Percentiles rank a stretch among this genome's conserved stretches.
Evolutionary conservation across 2,113 vertebrate species (phyloP).

Genomic region (Pungitius pungitius): DNA sequence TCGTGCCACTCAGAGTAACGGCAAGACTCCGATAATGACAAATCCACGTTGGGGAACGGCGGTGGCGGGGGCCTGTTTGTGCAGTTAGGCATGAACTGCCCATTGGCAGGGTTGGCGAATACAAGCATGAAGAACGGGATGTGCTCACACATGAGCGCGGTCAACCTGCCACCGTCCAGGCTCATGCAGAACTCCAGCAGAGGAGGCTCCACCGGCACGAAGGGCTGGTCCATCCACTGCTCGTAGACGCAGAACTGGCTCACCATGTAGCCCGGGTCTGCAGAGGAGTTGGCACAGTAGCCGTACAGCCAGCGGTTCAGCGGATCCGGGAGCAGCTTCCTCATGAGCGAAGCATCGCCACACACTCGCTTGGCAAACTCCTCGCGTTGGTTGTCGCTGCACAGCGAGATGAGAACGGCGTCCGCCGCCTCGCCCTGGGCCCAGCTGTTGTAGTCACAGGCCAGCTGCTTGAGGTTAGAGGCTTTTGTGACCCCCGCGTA

Average conservation of each 20-base stretch:
- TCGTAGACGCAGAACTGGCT: constrained; percentile 77
- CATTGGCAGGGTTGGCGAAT: constrained; percentile 69
- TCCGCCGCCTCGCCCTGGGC: constrained; percentile 40
- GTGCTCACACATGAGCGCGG: constrained; percentile 71
- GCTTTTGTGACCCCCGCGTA: constrained; percentile 54
- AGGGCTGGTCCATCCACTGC: constrained; percentile 61
- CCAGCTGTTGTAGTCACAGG: constrained; percentile 80
- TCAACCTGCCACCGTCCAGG: constrained; percentile 67
- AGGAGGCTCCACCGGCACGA: constrained; percentile 19
- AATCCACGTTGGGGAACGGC: not conserved
- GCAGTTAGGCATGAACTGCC: constrained; percentile 73
- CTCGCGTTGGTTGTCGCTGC: constrained; percentile 73
- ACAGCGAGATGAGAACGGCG: constrained; percentile 74
- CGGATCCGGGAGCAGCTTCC: constrained; percentile 64
- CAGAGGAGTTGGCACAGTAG: constrained; percentile 74
- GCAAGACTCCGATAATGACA: constrained; percentile 51
- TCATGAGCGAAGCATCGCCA: constrained; percentile 63
- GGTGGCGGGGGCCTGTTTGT: not conserved
- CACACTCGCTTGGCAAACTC: constrained; percentile 78
- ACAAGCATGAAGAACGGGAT: constrained; percentile 72
- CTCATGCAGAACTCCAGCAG: constrained; percentile 78
- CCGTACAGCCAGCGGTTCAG: constrained; percentile 78
- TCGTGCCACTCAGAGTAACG: constrained; percentile 75
- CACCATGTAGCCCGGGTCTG: constrained; percentile 55
- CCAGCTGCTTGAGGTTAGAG: constrained; percentile 70